Evolutionary conservation across 1,140 invertebrate species (phyloP).

Genomic region (Nymphalis io): DNA sequence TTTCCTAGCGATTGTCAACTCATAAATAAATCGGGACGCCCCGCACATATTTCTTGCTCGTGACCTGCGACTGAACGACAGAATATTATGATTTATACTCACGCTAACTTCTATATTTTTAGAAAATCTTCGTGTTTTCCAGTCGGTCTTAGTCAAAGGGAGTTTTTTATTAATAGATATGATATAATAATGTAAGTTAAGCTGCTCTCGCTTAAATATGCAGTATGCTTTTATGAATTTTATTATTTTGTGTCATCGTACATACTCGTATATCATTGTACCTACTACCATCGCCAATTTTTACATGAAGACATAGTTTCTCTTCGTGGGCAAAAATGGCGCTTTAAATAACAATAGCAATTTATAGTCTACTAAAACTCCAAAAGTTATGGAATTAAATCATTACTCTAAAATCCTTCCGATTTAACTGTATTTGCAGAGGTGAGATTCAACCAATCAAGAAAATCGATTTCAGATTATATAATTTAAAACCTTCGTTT

Average conservation of each 20-base stretch:
- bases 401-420: background rate
- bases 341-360: no score
- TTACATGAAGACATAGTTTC: no score
- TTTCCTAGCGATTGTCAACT: conserved; percentile 47
- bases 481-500: no score
- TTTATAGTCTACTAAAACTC: background rate
- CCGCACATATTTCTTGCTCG: conserved; percentile 52
- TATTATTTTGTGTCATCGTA: no score
- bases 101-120: conserved; percentile 41
- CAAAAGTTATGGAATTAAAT: background rate
- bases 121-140: conserved; percentile 13
- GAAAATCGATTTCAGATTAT: no score
- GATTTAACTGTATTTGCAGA: background rate
- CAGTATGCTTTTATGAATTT: no score
- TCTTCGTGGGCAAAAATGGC: no score
- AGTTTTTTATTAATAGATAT: background rate
- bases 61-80: conserved; percentile 55
- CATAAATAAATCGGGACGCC: conserved; percentile 52
- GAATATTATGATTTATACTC: conserved; percentile 52
- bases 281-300: no score
- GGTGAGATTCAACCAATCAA: no score
- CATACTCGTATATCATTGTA: no score
- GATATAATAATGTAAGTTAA: background rate
- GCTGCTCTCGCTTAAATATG: no score
- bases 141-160: conserved; percentile 2